phyloP scores from a whole-genome alignment of 2,888 invertebrate species.

The Patella ulyssiponensis region DNA sequence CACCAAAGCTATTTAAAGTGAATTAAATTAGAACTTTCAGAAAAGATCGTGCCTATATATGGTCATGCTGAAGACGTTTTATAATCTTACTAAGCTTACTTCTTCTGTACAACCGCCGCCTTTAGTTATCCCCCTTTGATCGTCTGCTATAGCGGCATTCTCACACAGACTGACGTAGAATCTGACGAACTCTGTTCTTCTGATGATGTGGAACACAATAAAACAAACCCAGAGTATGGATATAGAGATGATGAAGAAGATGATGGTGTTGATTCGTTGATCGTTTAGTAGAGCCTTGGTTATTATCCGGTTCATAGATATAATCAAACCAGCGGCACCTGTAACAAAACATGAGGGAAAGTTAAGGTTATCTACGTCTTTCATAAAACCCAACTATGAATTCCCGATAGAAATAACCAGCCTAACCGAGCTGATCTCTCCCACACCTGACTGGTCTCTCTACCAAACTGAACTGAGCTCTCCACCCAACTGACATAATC shows the following conservation, averaged over 20 bases:
- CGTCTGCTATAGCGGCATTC: slow-evolving; percentile 64
- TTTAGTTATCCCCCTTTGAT: slow-evolving; percentile 81
- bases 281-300: slow-evolving; percentile 86
- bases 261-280: slow-evolving; percentile 85
- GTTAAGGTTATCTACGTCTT: background rate
- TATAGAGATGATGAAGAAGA: slow-evolving; percentile 88
- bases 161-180: slow-evolving; percentile 84
- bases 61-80: background rate
- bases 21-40: background rate
- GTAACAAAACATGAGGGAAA: slow-evolving; percentile 34
- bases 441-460: no score
- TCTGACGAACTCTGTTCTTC: slow-evolving; percentile 86
- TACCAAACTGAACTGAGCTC: no score
- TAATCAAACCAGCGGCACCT: slow-evolving; percentile 90
- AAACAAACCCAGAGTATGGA: slow-evolving; percentile 84
- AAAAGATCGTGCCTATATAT: slow-evolving; percentile 1
- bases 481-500: no score
- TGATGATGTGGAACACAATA: slow-evolving; percentile 83
- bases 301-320: slow-evolving; percentile 86
- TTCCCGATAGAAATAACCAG: no score
- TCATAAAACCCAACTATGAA: no score
- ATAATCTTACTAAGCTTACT: slow-evolving; percentile 79
- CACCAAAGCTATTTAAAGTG: no score
- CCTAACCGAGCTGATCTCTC: no score
- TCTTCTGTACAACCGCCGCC: slow-evolving; percentile 85